Conservation (phyloP, 2,113 vertebrate species). For the Panthera tigris region DNA sequence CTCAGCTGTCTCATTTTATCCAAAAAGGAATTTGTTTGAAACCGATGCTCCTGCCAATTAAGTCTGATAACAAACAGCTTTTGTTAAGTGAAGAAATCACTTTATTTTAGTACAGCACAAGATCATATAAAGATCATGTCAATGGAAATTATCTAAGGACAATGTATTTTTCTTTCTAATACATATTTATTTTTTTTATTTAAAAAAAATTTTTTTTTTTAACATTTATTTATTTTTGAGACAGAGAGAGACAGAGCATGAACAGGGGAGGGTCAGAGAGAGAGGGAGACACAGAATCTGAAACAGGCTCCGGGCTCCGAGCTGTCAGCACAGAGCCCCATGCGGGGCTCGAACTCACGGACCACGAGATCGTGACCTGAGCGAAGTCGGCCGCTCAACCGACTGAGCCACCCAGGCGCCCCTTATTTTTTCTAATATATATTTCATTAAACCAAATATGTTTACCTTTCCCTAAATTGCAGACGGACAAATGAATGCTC, state of each 20-base stretch:
- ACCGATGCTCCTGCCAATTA: neutral
- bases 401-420: too few relatives aligned
- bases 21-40: constrained; percentile 34
- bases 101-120: neutral
- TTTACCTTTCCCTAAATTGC: constrained; percentile 3
- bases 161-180: neutral
- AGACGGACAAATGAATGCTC: neutral
- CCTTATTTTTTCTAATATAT: neutral
- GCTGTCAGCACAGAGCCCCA: too few relatives aligned
- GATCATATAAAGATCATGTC: neutral
- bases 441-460: neutral
- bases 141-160: neutral
- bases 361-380: too few relatives aligned
- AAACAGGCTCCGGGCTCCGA: too few relatives aligned
- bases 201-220: too few relatives aligned
- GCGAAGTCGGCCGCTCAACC: too few relatives aligned
- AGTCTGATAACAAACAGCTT: neutral
- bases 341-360: too few relatives aligned
- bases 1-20: neutral
- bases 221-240: too few relatives aligned
- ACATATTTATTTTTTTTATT: neutral
- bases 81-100: neutral
- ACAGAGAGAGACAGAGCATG: too few relatives aligned
- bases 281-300: too few relatives aligned
- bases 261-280: too few relatives aligned